A percentile compares a stretch with the other conserved stretches of the same genome.
Evolutionary conservation across 2,113 vertebrate species (phyloP).

Genomic region (Aspiorhynchus laticeps): DNA sequence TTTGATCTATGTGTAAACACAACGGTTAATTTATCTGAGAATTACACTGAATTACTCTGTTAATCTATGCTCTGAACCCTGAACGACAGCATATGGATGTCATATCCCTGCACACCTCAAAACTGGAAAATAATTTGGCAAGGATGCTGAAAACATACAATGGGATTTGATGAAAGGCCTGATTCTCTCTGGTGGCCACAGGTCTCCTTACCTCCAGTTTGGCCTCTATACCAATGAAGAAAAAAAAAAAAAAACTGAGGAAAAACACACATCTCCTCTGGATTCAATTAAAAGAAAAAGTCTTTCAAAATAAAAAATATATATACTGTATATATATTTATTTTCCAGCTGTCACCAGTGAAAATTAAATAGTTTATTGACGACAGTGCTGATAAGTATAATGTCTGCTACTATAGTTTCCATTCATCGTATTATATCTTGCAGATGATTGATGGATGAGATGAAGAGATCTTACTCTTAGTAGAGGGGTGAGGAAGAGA

Average conservation of each 20-base stretch:
- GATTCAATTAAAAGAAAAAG: slow-evolving; percentile 59
- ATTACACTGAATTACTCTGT: slow-evolving; percentile 9
- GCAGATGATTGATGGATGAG: slow-evolving; percentile 47
- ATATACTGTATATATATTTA: neutral
- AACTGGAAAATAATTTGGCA: neutral
- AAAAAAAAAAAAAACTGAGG: slow-evolving; percentile 23
- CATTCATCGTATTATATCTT: slow-evolving; percentile 38
- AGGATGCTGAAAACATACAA: slow-evolving; percentile 40
- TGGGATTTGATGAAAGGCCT: slow-evolving; percentile 58
- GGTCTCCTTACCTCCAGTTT: slow-evolving; percentile 43
- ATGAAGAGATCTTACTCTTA: slow-evolving; percentile 53
- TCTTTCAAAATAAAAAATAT: slow-evolving; percentile 20
- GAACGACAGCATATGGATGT: slow-evolving; percentile 40
- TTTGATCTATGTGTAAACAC: neutral
- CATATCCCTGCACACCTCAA: slow-evolving; percentile 11
- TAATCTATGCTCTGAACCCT: slow-evolving; percentile 32
- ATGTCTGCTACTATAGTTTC: slow-evolving; percentile 50
- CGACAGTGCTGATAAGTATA: slow-evolving; percentile 47
- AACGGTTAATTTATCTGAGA: slow-evolving; percentile 37
- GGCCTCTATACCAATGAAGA: neutral
- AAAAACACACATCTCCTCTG: slow-evolving; percentile 50
- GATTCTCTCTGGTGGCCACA: slow-evolving; percentile 45
- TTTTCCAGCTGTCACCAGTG: slow-evolving; percentile 48
- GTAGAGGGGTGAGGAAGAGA: slow-evolving; percentile 49
- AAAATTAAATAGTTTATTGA: slow-evolving; percentile 42